Percentiles rank a stretch among this genome's conserved stretches.
Evolutionary conservation across 2,888 invertebrate genomes (phyloP).

Genomic region (Gonocerus acuteangulatus): DNA sequence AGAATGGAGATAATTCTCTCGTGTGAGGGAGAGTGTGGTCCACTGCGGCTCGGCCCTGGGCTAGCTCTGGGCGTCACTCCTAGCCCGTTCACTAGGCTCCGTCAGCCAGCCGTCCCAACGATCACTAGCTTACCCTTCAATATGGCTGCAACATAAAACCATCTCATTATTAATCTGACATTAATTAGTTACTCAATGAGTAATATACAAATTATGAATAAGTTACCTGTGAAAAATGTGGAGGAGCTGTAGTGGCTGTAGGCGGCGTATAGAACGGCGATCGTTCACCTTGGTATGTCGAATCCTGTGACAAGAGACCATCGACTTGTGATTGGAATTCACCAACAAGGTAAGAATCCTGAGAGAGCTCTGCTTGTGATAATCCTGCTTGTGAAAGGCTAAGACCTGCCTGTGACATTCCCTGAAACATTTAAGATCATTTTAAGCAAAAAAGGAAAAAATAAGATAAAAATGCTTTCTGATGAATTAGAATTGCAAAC

Average conservation of each 20-base stretch:
- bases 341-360: slow-evolving; percentile 72
- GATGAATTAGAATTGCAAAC: neutral
- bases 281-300: slow-evolving; percentile 63
- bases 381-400: slow-evolving; percentile 60
- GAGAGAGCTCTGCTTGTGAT: slow-evolving; percentile 65
- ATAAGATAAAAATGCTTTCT: neutral
- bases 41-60: slow-evolving; percentile 15
- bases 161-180: too few species aligned
- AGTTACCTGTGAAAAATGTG: slow-evolving; percentile 21
- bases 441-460: neutral
- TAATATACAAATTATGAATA: neutral
- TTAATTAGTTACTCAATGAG: neutral
- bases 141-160: slow-evolving; percentile 5
- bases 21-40: slow-evolving; percentile 15
- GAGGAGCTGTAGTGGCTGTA: slow-evolving; percentile 33
- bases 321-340: slow-evolving; percentile 92
- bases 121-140: slow-evolving; percentile 15
- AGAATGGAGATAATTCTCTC: too few species aligned
- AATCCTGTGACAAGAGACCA: slow-evolving; percentile 87
- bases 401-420: slow-evolving; percentile 63
- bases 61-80: slow-evolving; percentile 8
- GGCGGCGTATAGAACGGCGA: slow-evolving; percentile 38
- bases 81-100: neutral
- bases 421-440: slow-evolving; percentile 42
- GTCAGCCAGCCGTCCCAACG: slow-evolving; percentile 8